Conservation (phyloP, 1,140 invertebrate genomes). For the Scaptomyza pallida region DNA sequence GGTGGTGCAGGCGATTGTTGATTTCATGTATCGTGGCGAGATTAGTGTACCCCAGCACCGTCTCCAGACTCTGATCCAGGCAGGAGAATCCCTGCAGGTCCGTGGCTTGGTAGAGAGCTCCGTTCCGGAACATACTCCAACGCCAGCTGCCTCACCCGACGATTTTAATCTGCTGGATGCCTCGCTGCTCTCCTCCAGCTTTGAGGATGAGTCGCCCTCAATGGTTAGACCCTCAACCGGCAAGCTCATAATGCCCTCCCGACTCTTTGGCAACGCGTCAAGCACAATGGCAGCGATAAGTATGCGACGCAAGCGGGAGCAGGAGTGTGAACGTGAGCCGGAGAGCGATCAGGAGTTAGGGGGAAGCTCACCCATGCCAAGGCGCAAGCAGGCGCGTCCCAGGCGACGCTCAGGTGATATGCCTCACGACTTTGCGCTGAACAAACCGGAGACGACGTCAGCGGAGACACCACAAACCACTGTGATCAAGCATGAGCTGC, state of each 20-base stretch:
- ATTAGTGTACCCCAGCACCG: conserved; percentile 94
- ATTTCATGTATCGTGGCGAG: conserved; percentile 97
- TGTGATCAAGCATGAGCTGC: conserved; percentile 78
- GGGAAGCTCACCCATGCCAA: conserved; percentile 89
- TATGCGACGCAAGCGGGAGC: conserved; percentile 81
- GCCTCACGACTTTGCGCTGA: conserved; percentile 84
- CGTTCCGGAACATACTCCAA: conserved; percentile 87
- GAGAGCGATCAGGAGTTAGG: conserved; percentile 73
- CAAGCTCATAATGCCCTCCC: conserved; percentile 71
- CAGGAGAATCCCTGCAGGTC: conserved; percentile 93
- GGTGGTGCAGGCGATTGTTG: conserved; percentile 94
- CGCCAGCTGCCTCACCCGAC: conserved; percentile 86
- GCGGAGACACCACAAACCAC: conserved; percentile 54
- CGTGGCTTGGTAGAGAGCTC: conserved; percentile 90
- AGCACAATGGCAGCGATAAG: conserved; percentile 65
- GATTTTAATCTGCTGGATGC: conserved; percentile 84
- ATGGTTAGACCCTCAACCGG: conserved; percentile 61
- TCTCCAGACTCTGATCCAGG: conserved; percentile 91
- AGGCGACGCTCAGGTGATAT: conserved; percentile 91
- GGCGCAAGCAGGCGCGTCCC: conserved; percentile 92
- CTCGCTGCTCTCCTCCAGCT: conserved; percentile 71
- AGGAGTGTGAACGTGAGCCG: conserved; percentile 33
- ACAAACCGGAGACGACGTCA: conserved; percentile 48
- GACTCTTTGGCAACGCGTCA: conserved; percentile 62
- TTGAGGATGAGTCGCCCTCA: conserved; percentile 72